phyloP scores from a whole-genome alignment of 2,113 vertebrate genomes.

The Eulemur macaco region DNA sequence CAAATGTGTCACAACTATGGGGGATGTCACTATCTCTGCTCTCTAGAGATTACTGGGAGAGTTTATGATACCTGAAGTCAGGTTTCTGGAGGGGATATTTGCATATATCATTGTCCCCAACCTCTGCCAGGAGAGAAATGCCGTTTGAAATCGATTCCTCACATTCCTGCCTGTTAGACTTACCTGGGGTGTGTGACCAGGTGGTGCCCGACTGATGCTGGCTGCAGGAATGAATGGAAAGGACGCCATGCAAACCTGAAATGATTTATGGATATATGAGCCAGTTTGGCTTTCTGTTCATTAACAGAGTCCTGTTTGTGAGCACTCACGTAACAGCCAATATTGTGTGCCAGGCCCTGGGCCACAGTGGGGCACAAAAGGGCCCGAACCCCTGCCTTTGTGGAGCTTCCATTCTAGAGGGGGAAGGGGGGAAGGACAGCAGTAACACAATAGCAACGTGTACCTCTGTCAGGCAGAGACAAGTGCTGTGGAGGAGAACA shows the following conservation, averaged over 20 bases:
- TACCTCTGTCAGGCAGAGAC: accelerated
- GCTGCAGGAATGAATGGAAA: accelerated
- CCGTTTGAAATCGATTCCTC: accelerated
- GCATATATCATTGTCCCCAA: accelerated
- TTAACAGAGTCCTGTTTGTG: not conserved
- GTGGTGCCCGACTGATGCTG: not conserved
- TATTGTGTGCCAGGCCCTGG: not conserved
- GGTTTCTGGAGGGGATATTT: accelerated
- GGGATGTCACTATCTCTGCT: not conserved
- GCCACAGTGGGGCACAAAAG: accelerated
- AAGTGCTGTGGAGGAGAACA: not conserved
- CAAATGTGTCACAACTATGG: accelerated
- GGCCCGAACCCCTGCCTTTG: not conserved
- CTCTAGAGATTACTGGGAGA: accelerated
- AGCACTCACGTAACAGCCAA: not conserved
- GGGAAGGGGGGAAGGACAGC: accelerated
- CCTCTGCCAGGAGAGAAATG: too few species aligned
- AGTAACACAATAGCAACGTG: accelerated
- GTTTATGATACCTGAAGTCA: too few species aligned
- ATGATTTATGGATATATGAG: accelerated
- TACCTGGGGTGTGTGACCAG: accelerated
- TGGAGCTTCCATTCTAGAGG: not conserved
- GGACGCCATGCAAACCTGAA: accelerated
- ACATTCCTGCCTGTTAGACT: accelerated
- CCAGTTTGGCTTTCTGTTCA: not conserved